Conservation (phyloP, 2,797 vertebrate species). For the Rhabdomys pumilio region DNA sequence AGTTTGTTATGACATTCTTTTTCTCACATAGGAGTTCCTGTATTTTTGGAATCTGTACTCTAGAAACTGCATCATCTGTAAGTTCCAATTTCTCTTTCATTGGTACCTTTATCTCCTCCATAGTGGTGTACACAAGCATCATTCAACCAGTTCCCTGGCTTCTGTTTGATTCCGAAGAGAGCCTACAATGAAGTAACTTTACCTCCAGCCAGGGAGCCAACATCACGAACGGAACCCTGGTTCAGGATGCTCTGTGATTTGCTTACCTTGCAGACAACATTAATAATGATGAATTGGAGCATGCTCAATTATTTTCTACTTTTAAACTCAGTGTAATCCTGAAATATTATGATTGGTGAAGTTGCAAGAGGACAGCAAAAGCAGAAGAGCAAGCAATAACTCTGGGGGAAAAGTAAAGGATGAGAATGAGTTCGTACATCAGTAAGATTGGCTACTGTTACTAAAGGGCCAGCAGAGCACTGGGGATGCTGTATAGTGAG, state of each 20-base stretch:
- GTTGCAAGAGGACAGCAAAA: not conserved
- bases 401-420: not conserved
- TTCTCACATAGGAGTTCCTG: not conserved
- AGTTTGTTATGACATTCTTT: constrained; percentile 13
- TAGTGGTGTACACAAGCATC: not conserved
- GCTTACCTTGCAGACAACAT: constrained; percentile 2
- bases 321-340: not conserved
- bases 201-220: not conserved
- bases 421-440: not conserved
- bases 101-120: not conserved
- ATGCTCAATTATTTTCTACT: not conserved
- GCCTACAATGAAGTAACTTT: not conserved
- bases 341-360: not conserved
- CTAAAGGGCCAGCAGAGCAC: not conserved
- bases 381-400: not conserved
- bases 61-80: not conserved
- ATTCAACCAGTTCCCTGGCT: not conserved
- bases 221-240: not conserved
- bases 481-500: not conserved
- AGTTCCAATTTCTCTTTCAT: constrained; percentile 24
- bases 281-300: not conserved
- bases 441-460: not conserved
- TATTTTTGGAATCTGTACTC: not conserved
- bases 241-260: not conserved
- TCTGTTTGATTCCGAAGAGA: not conserved